These are phyloP conservation scores for Gymnothorax javanicus DNA, from an alignment of 2,797 vertebrate species.

Conservation along the genomic window DNA sequence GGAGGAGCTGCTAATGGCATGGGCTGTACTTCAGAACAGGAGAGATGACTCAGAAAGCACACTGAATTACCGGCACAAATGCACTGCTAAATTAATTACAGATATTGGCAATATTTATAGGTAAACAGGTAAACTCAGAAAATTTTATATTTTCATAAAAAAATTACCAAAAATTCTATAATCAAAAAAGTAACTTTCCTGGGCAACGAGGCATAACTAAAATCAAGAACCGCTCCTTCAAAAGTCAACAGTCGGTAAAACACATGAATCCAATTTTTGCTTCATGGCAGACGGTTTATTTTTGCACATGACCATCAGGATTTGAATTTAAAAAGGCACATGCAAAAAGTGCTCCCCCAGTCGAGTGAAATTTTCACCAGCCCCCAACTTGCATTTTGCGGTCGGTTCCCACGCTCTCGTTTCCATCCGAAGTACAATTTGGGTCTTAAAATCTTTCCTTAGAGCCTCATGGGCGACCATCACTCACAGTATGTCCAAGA, in stretches of 20 bases:
- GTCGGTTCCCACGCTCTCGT: neutral
- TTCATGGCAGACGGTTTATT: slow-evolving; percentile 10
- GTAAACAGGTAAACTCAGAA: neutral
- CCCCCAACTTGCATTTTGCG: neutral
- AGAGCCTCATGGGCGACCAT: neutral
- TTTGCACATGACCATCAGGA: slow-evolving; percentile 19
- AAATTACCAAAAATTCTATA: neutral
- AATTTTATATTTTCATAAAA: neutral
- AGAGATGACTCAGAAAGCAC: neutral
- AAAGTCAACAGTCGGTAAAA: neutral
- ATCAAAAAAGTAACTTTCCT: slow-evolving; percentile 6
- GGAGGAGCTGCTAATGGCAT: neutral
- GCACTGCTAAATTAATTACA: neutral
- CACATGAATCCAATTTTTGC: neutral
- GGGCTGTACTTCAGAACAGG: neutral
- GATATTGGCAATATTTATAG: neutral
- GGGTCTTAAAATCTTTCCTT: neutral
- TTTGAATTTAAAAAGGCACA: slow-evolving; percentile 14
- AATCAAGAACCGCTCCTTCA: neutral
- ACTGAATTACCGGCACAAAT: neutral
- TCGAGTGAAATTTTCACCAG: neutral
- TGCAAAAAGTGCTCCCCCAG: slow-evolving; percentile 4
- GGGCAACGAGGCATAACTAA: neutral
- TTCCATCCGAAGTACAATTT: neutral
- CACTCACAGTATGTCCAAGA: neutral